A percentile compares a stretch with the other conserved stretches of the same genome.
Conservation (phyloP, 2,888 invertebrate species). For the Bimastos eiseni region DNA sequence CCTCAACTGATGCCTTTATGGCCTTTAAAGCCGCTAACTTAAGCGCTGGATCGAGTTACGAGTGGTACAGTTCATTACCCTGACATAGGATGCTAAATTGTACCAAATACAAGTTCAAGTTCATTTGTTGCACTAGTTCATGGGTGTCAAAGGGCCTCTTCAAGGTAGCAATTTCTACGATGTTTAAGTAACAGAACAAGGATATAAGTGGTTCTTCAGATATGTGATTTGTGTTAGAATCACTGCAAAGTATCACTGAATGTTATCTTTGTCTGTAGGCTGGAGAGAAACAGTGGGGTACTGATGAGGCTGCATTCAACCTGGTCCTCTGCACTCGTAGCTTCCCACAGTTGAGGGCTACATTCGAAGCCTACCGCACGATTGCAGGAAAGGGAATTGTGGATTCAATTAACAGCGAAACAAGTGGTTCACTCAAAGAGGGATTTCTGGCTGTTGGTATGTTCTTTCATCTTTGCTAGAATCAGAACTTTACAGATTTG, state of each 20-base stretch:
- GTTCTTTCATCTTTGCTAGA: conserved; percentile 25
- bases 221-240: too few relatives aligned
- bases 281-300: conserved; percentile 52
- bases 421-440: conserved; percentile 53
- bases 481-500: background rate
- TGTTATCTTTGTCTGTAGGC: conserved; percentile 44
- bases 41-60: too few relatives aligned
- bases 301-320: conserved; percentile 54
- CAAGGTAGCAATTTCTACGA: background rate
- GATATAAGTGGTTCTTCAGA: too few relatives aligned
- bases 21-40: too few relatives aligned
- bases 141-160: background rate
- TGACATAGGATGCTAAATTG: too few relatives aligned
- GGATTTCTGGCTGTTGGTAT: conserved; percentile 55
- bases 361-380: conserved; percentile 45
- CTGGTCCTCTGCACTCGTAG: conserved; percentile 50
- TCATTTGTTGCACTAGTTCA: too few relatives aligned
- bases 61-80: too few relatives aligned
- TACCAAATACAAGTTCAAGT: too few relatives aligned
- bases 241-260: too few relatives aligned
- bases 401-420: conserved; percentile 56
- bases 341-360: conserved; percentile 47
- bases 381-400: conserved; percentile 47
- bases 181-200: too few relatives aligned
- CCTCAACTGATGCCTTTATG: too few relatives aligned